Evolutionary conservation across 2,797 vertebrate genomes (phyloP).

Genomic region (Hoplostethus atlanticus): DNA sequence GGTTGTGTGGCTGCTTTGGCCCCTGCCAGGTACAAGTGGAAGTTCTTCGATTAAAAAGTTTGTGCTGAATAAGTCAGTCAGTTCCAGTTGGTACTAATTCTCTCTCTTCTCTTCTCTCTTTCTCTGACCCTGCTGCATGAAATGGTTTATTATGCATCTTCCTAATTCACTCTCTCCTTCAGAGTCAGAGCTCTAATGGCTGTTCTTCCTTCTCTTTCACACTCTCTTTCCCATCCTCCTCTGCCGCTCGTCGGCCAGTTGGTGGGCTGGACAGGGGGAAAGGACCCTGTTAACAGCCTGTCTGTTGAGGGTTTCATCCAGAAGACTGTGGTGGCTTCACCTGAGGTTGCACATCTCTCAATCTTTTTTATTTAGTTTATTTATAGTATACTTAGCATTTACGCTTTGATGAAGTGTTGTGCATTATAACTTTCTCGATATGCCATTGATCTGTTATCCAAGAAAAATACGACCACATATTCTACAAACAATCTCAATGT

Average conservation of each 20-base stretch:
- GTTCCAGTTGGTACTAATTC: conserved; percentile 12
- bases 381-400: conserved; percentile 22
- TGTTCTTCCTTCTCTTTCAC: conserved; percentile 71
- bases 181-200: conserved; percentile 60
- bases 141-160: conserved; percentile 22
- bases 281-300: conserved; percentile 89
- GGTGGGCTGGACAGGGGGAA: conserved; percentile 86
- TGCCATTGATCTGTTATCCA: conserved; percentile 2
- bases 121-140: conserved; percentile 32
- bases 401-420: conserved; percentile 8
- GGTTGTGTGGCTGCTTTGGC: conserved; percentile 46
- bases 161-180: conserved; percentile 20
- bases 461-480: conserved; percentile 7
- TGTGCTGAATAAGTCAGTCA: conserved; percentile 12
- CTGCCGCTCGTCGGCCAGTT: conserved; percentile 84
- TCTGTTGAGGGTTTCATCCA: conserved; percentile 95
- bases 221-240: conserved; percentile 37
- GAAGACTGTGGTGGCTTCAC: conserved; percentile 96
- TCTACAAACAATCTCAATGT: conserved; percentile 18
- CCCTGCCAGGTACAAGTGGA: conserved; percentile 41
- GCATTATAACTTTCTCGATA: neutral
- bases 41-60: conserved; percentile 43
- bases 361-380: conserved; percentile 35
- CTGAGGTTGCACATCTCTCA: conserved; percentile 90
- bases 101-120: conserved; percentile 11